Base-by-base conservation (phyloP, 2,888 invertebrate genomes). In the Leuctra nigra region DNA sequence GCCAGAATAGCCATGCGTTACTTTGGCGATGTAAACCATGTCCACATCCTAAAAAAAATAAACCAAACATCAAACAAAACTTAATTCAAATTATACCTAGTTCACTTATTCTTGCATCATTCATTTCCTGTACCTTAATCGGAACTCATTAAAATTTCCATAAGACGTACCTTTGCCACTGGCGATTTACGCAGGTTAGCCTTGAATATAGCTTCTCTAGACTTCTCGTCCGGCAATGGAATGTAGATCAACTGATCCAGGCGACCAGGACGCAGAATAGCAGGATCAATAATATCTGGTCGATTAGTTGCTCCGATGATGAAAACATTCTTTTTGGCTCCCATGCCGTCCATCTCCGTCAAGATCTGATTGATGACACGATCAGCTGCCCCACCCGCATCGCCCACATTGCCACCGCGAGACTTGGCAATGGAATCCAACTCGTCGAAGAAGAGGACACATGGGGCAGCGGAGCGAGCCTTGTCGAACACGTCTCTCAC, bases 321-420 rank as follows among this genome's bases (percentile, higher is more conserved):
- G 73, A 99, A 99, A 20, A 99, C 99, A 72, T 99, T 99, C 76
- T 99, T 99, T 80, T 99, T 99, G 25, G 96, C 91, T 35, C 95
- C 95, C 98, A 99, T 99, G 68, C 99, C 99, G 73, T 99, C 99
- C 99, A 99, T 99, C 79, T 99, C 99, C 1, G 99, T 99, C 57
- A 99, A 81, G 68, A 99, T 94, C 79, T 99, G 99, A 78, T 99
- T 99, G 73, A 99, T 99, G 60, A 99, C 99, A 63, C 99, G 82
- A 77, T 99, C 99, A 1, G 98, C 97, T 38, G 99, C 98, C 59
- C 95, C 96, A 64, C 98, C 97, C 41, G 96, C 98, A 77, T 99
- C 98, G 22, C 98, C 97, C 58, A 91, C 88, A 67, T 87, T 93
- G 23, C 97, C 98, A 63, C 99, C 99, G 73, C 99, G 87, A 2